Percentiles rank a stretch among this genome's conserved stretches.
phyloP scores from a whole-genome alignment of 2,113 vertebrate genomes.

The Morphnarchus princeps region DNA sequence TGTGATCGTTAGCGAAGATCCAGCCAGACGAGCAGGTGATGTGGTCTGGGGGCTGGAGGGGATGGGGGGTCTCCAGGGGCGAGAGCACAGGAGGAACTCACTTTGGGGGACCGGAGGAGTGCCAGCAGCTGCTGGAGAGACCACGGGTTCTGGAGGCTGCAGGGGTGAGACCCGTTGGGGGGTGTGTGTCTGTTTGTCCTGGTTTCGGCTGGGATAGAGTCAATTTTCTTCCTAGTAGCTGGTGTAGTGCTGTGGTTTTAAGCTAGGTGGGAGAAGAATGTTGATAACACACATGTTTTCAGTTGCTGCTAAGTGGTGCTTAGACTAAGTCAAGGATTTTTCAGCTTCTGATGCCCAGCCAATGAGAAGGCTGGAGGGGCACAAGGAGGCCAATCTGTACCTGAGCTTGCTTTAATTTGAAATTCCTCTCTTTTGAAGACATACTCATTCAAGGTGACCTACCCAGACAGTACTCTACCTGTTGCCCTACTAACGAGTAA shows the following conservation, averaged over 20 bases:
- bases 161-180: neutral
- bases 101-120: neutral
- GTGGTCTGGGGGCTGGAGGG: neutral
- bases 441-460: neutral
- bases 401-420: neutral
- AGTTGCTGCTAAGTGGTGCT: no score
- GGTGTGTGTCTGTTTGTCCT: neutral
- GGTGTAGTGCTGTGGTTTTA: no score
- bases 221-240: no score
- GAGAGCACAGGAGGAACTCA: neutral
- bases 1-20: neutral
- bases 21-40: neutral
- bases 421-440: neutral
- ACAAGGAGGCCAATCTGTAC: rapidly evolving
- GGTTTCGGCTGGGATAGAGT: no score
- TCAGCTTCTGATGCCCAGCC: no score
- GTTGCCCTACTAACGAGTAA: neutral
- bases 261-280: no score
- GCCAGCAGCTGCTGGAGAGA: neutral
- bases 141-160: neutral
- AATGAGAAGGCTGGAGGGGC: no score
- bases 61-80: rapidly evolving
- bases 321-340: no score
- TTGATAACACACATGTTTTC: no score
- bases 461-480: neutral